phyloP scores from a whole-genome alignment of 2,797 vertebrate species.

The Phataginus tricuspis region DNA sequence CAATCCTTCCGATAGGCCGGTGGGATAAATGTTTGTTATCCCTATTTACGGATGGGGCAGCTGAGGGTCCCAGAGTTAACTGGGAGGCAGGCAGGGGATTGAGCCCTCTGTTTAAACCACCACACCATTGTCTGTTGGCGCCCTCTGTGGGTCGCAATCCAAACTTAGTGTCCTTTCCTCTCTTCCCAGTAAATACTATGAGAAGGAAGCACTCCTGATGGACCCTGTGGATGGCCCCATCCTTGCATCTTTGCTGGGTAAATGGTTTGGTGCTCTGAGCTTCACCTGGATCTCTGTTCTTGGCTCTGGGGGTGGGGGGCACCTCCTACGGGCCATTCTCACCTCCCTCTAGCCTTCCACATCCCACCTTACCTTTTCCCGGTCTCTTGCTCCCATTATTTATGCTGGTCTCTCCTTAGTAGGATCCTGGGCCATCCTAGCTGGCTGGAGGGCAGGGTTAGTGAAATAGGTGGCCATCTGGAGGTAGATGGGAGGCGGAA shows the following conservation, averaged over 20 bases:
- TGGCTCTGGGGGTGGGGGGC: neutral
- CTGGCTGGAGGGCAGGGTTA: neutral
- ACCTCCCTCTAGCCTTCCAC: neutral
- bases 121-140: rapidly evolving
- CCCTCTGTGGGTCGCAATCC: neutral
- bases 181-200: slow-evolving; percentile 95
- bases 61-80: neutral
- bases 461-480: neutral
- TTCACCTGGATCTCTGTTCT: neutral
- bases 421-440: neutral
- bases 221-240: slow-evolving; percentile 98
- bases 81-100: neutral
- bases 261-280: slow-evolving; percentile 22
- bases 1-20: neutral
- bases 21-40: neutral
- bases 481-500: neutral
- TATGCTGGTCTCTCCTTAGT: neutral
- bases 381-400: neutral
- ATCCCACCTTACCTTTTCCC: neutral
- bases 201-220: slow-evolving; percentile 97
- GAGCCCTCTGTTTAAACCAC: neutral
- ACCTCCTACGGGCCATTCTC: neutral
- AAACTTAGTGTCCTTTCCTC: slow-evolving; percentile 31
- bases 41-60: neutral
- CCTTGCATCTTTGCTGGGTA: slow-evolving; percentile 96